These are phyloP conservation scores for Pseudochirops corinnae DNA, from an alignment of 2,797 vertebrate genomes.

Conservation along the genomic window DNA sequence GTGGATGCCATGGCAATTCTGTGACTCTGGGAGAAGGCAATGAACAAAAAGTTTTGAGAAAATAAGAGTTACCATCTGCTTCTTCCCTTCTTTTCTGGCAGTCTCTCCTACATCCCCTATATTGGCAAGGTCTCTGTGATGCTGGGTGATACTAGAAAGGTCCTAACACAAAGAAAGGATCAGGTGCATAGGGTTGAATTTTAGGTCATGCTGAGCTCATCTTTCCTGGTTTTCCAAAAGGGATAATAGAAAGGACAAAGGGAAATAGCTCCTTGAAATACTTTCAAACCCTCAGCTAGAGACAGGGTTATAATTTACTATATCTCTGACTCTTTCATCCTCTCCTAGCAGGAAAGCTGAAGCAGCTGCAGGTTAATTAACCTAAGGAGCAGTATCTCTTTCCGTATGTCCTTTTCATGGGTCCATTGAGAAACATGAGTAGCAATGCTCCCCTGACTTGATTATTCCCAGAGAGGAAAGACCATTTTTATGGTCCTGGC, in stretches of 20 bases:
- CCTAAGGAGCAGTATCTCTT: slow-evolving; percentile 7
- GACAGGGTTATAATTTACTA: slow-evolving; percentile 41
- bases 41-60: neutral
- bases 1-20: neutral
- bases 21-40: neutral
- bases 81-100: neutral
- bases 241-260: slow-evolving; percentile 8
- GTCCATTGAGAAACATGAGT: neutral
- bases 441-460: neutral
- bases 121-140: neutral
- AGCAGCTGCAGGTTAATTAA: slow-evolving; percentile 59
- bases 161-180: neutral
- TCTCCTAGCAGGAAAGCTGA: slow-evolving; percentile 59
- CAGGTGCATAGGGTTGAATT: neutral
- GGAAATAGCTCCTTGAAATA: slow-evolving; percentile 44
- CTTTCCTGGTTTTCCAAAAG: slow-evolving; percentile 31
- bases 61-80: neutral
- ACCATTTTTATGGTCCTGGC: slow-evolving; percentile 2
- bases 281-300: neutral
- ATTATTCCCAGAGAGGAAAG: neutral
- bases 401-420: slow-evolving; percentile 1
- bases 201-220: neutral
- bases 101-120: neutral
- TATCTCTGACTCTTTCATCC: slow-evolving; percentile 63
- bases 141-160: neutral